Conservation (phyloP, 2,797 vertebrate genomes). For the Phalloptychus januarius region DNA sequence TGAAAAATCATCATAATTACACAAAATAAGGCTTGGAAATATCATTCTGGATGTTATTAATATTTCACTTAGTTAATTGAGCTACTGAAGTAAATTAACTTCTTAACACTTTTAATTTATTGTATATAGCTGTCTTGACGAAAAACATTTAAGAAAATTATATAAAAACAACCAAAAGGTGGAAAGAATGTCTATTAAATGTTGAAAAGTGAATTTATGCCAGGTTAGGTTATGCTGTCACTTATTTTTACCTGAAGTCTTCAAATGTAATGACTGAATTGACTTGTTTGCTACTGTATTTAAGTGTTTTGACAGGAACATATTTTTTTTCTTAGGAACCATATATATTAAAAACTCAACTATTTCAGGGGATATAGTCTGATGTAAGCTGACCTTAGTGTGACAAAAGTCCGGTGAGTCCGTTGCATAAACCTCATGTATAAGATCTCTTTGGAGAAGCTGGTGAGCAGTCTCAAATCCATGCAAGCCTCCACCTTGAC, state of each 20-base stretch:
- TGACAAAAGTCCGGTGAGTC: neutral
- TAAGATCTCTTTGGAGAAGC: constrained; percentile 42
- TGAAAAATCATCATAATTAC: neutral
- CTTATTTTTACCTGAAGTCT: neutral
- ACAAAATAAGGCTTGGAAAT: neutral
- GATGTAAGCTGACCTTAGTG: constrained; percentile 1
- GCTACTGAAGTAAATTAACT: neutral
- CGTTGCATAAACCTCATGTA: neutral
- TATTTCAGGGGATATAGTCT: neutral
- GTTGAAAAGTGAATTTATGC: neutral
- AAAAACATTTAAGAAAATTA: neutral
- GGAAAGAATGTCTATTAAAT: neutral
- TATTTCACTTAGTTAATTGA: neutral
- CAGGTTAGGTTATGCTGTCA: constrained; percentile 2
- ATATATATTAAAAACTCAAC: neutral
- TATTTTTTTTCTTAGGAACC: neutral
- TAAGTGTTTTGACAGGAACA: neutral
- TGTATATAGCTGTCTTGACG: neutral
- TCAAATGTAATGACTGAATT: neutral
- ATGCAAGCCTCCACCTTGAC: constrained; percentile 48
- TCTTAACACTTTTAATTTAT: neutral
- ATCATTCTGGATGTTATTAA: neutral
- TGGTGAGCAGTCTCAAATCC: constrained; percentile 45
- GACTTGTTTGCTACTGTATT: neutral
- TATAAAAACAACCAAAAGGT: neutral